Evolutionary conservation across 2,113 vertebrate genomes (phyloP), one percentile per base, ranked within the genome.

Genomic region (Trematomus loennbergii): DNA sequence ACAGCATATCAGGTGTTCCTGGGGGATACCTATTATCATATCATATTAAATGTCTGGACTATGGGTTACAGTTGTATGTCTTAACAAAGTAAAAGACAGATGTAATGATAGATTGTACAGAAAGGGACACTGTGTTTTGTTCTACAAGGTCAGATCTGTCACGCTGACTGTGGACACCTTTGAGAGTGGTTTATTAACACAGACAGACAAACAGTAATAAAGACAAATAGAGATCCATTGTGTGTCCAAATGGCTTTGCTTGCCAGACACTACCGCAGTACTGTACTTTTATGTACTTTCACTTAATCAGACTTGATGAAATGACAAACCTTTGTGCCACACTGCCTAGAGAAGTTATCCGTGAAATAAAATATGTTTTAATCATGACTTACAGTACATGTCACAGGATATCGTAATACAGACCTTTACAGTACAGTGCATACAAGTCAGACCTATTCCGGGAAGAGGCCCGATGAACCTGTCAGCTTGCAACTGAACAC

Each of bases 281-380:
- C 40, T 52, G 49, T 12, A 65, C 57, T 75, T 75, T 89, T 60
- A 79, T 80, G 74, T 75, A 68, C 36, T 40, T 63, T 82, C 60
- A 77, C 15, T 82, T 82, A 33, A 87, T 86, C 78, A 79, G 72
- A 78, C 77, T 73, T 63, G 49, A 82, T 85, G 72, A 75, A 89
- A 87, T 77, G 79, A 90, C 78, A 91, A 82, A 76, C 78, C 78
- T 89, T 86, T 91, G 81, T 83, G 79, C 70, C 46, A 55, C 50
- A 50, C 68, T 79, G 89, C 71, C 75, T 76, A 75, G 59, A 84
- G 84, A 85, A 74, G 72, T 88, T 91, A 88, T 78, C 77, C 48
- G 85, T 89, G 87, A 91, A 90, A 89, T 82, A 81, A 89, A 89
- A 91, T 92, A 85, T 84, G 74, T 85, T 79, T 69, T 91, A 90